Evolutionary conservation across 1,140 invertebrate genomes (phyloP).

Genomic region (Drosophila bocqueti): DNA sequence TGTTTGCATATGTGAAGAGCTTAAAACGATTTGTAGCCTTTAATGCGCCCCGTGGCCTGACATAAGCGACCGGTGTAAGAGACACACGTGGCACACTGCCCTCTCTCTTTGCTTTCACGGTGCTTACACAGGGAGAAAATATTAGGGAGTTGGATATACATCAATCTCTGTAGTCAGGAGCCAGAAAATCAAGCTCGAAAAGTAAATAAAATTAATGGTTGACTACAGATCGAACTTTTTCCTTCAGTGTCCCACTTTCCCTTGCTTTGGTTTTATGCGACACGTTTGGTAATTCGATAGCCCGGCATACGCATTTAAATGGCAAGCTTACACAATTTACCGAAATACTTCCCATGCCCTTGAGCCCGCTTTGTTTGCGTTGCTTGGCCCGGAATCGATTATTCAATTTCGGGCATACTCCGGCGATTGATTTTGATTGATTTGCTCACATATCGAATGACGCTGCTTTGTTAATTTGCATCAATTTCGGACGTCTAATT

Average conservation of each 20-base stretch:
- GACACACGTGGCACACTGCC: conserved; percentile 33
- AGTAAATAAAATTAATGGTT: too few species aligned
- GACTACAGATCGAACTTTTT: neutral
- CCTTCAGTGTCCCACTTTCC: neutral
- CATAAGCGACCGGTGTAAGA: conserved; percentile 67
- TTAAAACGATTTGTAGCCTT: conserved; percentile 78
- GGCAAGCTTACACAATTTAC: conserved; percentile 59
- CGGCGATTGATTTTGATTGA: conserved; percentile 77
- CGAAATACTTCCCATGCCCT: conserved; percentile 26
- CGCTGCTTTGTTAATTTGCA: conserved; percentile 68
- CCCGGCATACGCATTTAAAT: conserved; percentile 50
- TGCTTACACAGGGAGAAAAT: neutral
- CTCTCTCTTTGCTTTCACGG: neutral
- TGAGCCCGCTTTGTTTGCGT: conserved; percentile 51
- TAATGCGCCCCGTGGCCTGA: conserved; percentile 71
- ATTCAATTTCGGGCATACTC: conserved; percentile 76
- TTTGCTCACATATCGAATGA: conserved; percentile 65
- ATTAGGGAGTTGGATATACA: neutral
- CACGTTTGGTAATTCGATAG: conserved; percentile 72
- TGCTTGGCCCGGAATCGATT: conserved; percentile 62
- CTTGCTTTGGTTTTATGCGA: conserved; percentile 50
- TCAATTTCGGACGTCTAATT: conserved; percentile 65
- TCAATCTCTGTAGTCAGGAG: neutral
- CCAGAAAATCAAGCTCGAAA: neutral
- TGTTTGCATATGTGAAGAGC: conserved; percentile 67